Base-by-base conservation (phyloP, 2,888 invertebrate species). In the Dysmachus trigonus region DNA sequence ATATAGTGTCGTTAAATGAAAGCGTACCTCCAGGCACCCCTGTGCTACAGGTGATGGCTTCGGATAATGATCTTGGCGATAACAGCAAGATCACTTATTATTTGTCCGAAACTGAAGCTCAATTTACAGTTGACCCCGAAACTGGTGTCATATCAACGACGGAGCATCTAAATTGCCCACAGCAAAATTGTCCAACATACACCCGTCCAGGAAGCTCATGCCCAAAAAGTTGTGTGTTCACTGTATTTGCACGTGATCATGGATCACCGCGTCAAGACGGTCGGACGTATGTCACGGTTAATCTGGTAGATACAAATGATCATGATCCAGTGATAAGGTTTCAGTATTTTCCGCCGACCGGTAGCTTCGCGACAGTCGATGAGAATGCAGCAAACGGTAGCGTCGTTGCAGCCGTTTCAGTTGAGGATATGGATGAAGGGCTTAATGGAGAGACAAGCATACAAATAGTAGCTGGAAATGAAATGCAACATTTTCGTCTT, bases 141-240 rank as follows among this genome's bases (percentile, higher is more conserved):
- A 97, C 97, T 1, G 99, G 99, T 38, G 95, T 96, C 4, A 97
- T 99, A 89, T 95, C 95, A 33, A 98, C 97, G 0, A 95, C 96
- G 0, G 96, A 97, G 90, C 94, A 94, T 27, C 92, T 97, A 47
- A 95, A 95, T 88, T 97, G 97, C 90, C 97, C 97, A 0, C 96
- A 96, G 90, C 96, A 96, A 90, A 95, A 94, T 89, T 97, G 96
- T 90, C 95, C 94, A 87, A 94, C 94, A 18, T 91, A 92, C 76
- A 90, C 83, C 13, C 91, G 91, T 83, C 91, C 90, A 13, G 93
- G 93, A 22, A 93, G 92, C 89, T 93, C 93, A 88, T 96, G 97
- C 91, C 96, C 97, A 77, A 98, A 98, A 93, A 98, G 97, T 90
- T 99, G 99, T 92, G 97, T 98, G 74, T 95, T 99, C 90, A 98